Conservation (phyloP, 1,140 invertebrate genomes). For the Drosophila neocordata region DNA sequence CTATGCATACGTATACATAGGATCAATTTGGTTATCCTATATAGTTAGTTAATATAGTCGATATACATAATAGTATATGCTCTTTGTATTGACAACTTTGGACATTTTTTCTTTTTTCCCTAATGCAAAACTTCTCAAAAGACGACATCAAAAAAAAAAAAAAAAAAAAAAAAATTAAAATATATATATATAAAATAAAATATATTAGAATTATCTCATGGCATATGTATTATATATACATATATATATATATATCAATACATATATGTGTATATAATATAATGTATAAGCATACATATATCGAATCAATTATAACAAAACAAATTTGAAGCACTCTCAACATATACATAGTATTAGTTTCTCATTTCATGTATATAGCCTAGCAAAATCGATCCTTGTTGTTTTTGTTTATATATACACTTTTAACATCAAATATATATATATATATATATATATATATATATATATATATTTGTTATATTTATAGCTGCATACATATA, state of each 20-base stretch:
- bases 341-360: constrained; percentile 44
- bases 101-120: constrained; percentile 67
- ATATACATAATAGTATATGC: constrained; percentile 9
- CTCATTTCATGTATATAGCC: constrained; percentile 38
- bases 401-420: constrained; percentile 50
- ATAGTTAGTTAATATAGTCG: constrained; percentile 2
- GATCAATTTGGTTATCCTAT: constrained; percentile 2
- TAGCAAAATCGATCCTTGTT: constrained; percentile 48
- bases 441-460: constrained; percentile 3
- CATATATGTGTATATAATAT: constrained; percentile 19
- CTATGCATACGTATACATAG: constrained; percentile 29
- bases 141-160: constrained; percentile 39
- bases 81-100: constrained; percentile 71
- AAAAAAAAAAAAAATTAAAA: constrained; percentile 24
- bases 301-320: constrained; percentile 59
- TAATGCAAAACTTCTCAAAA: constrained; percentile 28
- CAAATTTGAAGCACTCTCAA: constrained; percentile 49
- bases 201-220: constrained; percentile 5
- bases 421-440: constrained; percentile 40
- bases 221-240: constrained; percentile 13
- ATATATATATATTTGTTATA: not conserved
- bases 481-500: no score
- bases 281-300: constrained; percentile 26
- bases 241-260: constrained; percentile 39
- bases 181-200: constrained; percentile 15